Evolutionary conservation across 2,797 vertebrate species (phyloP).

Genomic region (Protonibea diacanthus): DNA sequence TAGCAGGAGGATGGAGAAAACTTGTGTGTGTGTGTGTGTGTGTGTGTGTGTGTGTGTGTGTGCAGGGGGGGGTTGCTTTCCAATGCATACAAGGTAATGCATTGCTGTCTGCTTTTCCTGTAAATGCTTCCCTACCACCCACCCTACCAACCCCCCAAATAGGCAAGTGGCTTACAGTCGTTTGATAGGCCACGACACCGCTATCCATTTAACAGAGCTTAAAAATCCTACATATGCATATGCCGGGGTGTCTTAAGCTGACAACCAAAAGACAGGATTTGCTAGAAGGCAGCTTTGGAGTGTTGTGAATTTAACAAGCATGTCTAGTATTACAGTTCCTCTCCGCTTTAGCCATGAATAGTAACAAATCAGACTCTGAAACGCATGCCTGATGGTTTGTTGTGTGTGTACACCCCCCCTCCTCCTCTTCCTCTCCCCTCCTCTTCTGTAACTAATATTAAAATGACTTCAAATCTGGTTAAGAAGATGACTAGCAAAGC

Average conservation of each 20-base stretch:
- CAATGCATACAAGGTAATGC: slow-evolving; percentile 60
- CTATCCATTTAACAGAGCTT: slow-evolving; percentile 90
- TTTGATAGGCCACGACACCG: slow-evolving; percentile 86
- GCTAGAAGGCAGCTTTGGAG: slow-evolving; percentile 85
- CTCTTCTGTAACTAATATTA: slow-evolving; percentile 75
- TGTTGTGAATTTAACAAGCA: slow-evolving; percentile 90
- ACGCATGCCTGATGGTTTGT: slow-evolving; percentile 81
- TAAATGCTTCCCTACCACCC: slow-evolving; percentile 32
- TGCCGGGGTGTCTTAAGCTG: slow-evolving; percentile 84
- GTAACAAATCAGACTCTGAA: slow-evolving; percentile 88
- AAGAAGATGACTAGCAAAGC: slow-evolving; percentile 76
- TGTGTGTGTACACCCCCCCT: slow-evolving; percentile 71
- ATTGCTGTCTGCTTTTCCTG: slow-evolving; percentile 61
- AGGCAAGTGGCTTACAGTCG: slow-evolving; percentile 82
- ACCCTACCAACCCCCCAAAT: not conserved
- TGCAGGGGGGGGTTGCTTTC: slow-evolving; percentile 15
- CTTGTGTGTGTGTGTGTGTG: not conserved
- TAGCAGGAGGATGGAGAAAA: slow-evolving; percentile 61
- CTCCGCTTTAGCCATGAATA: slow-evolving; percentile 87
- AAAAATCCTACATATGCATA: slow-evolving; percentile 88
- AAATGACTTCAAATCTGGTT: slow-evolving; percentile 83
- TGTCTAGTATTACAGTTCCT: slow-evolving; percentile 85
- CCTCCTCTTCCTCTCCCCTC: slow-evolving; percentile 11
- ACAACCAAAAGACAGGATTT: slow-evolving; percentile 86
- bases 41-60: too few relatives aligned